These are phyloP conservation scores for Phoenicopterus ruber DNA, from an alignment of 2,113 vertebrate genomes.

Conservation along the genomic window DNA sequence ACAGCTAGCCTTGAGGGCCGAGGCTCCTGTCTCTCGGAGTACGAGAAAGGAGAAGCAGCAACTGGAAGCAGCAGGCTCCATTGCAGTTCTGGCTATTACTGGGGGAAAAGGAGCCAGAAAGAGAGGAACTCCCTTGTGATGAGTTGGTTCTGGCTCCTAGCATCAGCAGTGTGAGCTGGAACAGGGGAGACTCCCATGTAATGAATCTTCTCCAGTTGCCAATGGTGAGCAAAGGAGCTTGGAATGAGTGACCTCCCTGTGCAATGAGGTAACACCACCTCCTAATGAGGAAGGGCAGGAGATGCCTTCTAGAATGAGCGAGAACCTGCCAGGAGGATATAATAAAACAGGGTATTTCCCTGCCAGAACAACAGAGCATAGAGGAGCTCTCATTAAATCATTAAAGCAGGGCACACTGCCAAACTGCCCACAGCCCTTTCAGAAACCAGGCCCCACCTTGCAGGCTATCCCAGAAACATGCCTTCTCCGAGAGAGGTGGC, in stretches of 20 bases:
- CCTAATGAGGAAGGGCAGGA: background rate
- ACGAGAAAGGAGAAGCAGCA: background rate
- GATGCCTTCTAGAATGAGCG: background rate
- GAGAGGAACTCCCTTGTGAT: conserved; percentile 26
- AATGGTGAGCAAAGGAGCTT: background rate
- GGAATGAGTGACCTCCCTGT: conserved; percentile 14
- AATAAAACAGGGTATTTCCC: background rate
- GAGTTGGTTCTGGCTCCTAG: conserved; percentile 25
- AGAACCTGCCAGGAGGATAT: background rate
- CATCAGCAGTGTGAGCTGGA: background rate
- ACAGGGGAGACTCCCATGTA: conserved; percentile 18
- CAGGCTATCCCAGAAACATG: background rate
- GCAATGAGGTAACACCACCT: background rate
- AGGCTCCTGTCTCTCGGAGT: background rate
- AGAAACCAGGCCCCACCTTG: background rate
- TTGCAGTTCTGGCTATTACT: background rate
- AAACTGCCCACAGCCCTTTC: background rate
- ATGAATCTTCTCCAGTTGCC: background rate
- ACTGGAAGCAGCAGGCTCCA: background rate
- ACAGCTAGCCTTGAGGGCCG: background rate
- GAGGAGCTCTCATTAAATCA: background rate
- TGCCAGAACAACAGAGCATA: background rate
- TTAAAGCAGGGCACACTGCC: background rate
- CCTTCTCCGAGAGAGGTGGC: background rate
- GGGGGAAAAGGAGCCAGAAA: background rate